Evolutionary conservation across 2,888 invertebrate genomes (phyloP).

Genomic region (Scaptomyza polygonia): DNA sequence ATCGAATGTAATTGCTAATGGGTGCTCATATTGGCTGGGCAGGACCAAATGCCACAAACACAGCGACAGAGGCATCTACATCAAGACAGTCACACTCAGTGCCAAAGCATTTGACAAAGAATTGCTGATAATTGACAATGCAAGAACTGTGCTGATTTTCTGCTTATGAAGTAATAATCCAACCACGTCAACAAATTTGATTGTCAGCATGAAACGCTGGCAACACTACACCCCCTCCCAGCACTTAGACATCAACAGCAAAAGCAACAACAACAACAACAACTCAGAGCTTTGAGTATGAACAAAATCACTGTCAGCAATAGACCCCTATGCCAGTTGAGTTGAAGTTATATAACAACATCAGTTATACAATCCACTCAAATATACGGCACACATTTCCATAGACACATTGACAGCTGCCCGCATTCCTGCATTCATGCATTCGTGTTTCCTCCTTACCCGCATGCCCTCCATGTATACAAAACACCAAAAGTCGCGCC

Average conservation of each 20-base stretch:
- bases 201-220: slow-evolving; percentile 72
- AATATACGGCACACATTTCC: slow-evolving; percentile 75
- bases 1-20: slow-evolving; percentile 75
- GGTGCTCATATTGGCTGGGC: slow-evolving; percentile 56
- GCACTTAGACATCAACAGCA: slow-evolving; percentile 44
- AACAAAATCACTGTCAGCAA: slow-evolving; percentile 67
- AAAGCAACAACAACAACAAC: slow-evolving; percentile 10
- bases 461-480: slow-evolving; percentile 6
- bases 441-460: not conserved
- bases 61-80: slow-evolving; percentile 11
- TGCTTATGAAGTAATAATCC: slow-evolving; percentile 81
- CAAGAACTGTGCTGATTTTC: slow-evolving; percentile 54
- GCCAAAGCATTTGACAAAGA: slow-evolving; percentile 61
- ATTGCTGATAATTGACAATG: slow-evolving; percentile 77
- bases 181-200: slow-evolving; percentile 80
- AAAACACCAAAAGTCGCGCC: slow-evolving; percentile 27
- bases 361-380: slow-evolving; percentile 80
- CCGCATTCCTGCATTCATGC: slow-evolving; percentile 67
- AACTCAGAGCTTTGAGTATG: slow-evolving; percentile 13
- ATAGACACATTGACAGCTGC: slow-evolving; percentile 80
- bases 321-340: slow-evolving; percentile 31
- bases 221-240: slow-evolving; percentile 6
- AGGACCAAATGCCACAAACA: slow-evolving; percentile 20
- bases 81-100: slow-evolving; percentile 16
- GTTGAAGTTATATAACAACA: slow-evolving; percentile 72